Base-by-base conservation (phyloP, 2,113 vertebrate genomes). In the Brachyistius frenatus region DNA sequence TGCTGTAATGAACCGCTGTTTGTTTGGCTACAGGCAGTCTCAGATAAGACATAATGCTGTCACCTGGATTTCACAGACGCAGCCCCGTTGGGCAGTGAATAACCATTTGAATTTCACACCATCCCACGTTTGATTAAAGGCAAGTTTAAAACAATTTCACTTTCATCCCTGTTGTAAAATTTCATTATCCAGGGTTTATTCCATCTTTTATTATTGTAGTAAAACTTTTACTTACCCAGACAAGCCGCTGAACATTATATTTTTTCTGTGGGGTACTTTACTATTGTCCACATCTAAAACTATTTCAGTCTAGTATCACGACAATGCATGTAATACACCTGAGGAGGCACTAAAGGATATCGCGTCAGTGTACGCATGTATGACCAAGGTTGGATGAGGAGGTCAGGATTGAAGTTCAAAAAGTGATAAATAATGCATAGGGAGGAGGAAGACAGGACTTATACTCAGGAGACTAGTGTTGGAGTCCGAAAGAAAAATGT, bases 1-100 rank as follows among this genome's bases (percentile, higher is more conserved):
- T 32, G 58, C 68, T 32, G 76, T 70, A 73, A 80, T 62, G 76
- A 80, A 69, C 71, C 75, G 81, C 75, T 80, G 84, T 87, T 84
- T 86, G 86, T 78, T 78, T 81, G 66, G 73, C 84, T 69, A 69
- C 79, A 70, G 81, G 66, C 82, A 35, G 76, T 49, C 57, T 74
- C 66, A 36, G 67, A 80, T 82, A 83, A 86, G 47, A 66, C 78
- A 86, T 39, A 76, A 75, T 65, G 71, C 78, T 66, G 81, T 83
- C 84, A 84, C 65, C 82, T 16, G 61, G 6, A 65, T 60, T 75
- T 69, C 57, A 23, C 23, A 23, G 23, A 23, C 23, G 23, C 23
- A 23, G 77, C 63, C 57, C 68, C 47, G 5, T 1, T 62, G 78
- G 23, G 76, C 73, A 32, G 55, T 72, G 81, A 80, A 82, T 88